Conservation (phyloP, 2,888 invertebrate species). For the Villa cingulata region DNA sequence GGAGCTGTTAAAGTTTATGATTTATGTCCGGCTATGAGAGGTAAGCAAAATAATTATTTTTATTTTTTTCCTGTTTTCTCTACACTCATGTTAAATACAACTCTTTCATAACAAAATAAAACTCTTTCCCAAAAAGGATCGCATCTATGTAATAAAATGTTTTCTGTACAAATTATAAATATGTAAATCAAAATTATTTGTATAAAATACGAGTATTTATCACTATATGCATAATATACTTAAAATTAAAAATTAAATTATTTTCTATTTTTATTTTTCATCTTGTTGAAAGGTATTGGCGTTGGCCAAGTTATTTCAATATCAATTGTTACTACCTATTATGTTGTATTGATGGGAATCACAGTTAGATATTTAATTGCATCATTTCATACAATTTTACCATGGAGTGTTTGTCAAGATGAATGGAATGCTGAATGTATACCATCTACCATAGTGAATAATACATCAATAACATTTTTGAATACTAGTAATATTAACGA, state of each 20-base stretch:
- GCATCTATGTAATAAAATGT: too few relatives aligned
- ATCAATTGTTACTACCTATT: conserved; percentile 48
- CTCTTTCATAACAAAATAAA: too few relatives aligned
- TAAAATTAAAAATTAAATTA: too few relatives aligned
- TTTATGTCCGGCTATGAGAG: conserved; percentile 54
- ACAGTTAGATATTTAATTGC: conserved; percentile 47
- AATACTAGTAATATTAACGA: conserved; percentile 1
- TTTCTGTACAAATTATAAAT: too few relatives aligned
- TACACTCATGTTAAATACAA: too few relatives aligned
- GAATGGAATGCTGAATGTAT: conserved; percentile 40
- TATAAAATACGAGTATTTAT: too few relatives aligned
- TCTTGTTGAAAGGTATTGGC: conserved; percentile 38
- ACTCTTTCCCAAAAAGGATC: too few relatives aligned
- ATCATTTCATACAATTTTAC: conserved; percentile 45
- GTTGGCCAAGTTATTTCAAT: conserved; percentile 43
- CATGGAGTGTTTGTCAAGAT: conserved; percentile 46
- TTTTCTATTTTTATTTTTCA: background rate
- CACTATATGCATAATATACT: too few relatives aligned
- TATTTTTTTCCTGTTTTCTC: too few relatives aligned
- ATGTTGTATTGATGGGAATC: conserved; percentile 52
- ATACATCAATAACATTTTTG: conserved; percentile 12
- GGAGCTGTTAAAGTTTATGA: conserved; percentile 56
- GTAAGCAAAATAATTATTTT: too few relatives aligned
- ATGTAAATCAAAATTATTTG: too few relatives aligned
- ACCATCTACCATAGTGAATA: conserved; percentile 27